Conservation (phyloP, 1,140 invertebrate species). For the Gryon sp. region DNA sequence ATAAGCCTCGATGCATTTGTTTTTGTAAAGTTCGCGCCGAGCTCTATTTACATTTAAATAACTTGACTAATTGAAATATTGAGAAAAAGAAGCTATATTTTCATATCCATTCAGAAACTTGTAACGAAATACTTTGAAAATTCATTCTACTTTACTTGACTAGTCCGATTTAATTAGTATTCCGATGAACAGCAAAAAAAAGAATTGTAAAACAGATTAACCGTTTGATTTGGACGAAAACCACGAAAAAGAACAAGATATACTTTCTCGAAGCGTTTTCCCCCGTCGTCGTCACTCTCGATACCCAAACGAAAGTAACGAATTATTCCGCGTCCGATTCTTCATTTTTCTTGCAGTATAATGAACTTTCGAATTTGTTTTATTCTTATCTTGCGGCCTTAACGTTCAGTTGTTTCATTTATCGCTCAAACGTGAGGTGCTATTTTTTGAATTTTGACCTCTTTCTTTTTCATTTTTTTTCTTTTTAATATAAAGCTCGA, state of each 20-base stretch:
- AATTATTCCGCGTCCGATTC: constrained; percentile 58
- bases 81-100: too few relatives aligned
- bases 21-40: too few relatives aligned
- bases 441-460: constrained; percentile 15
- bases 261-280: constrained; percentile 52
- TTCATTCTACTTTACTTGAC: too few relatives aligned
- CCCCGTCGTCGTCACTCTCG: constrained; percentile 36
- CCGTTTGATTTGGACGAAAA: constrained; percentile 30
- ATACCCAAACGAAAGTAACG: constrained; percentile 59
- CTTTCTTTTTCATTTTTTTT: constrained; percentile 26
- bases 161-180: too few relatives aligned
- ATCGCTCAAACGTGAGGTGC: constrained; percentile 50
- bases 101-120: too few relatives aligned
- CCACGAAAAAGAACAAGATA: constrained; percentile 19
- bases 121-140: too few relatives aligned
- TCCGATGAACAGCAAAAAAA: too few relatives aligned
- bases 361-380: constrained; percentile 59
- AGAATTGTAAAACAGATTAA: background rate
- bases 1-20: background rate
- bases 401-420: constrained; percentile 31
- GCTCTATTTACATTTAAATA: too few relatives aligned
- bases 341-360: constrained; percentile 55
- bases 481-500: constrained; percentile 15
- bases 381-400: constrained; percentile 53
- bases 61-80: too few relatives aligned